phyloP scores from a whole-genome alignment of 2,113 vertebrate genomes.

The Hippopotamus amphibius region DNA sequence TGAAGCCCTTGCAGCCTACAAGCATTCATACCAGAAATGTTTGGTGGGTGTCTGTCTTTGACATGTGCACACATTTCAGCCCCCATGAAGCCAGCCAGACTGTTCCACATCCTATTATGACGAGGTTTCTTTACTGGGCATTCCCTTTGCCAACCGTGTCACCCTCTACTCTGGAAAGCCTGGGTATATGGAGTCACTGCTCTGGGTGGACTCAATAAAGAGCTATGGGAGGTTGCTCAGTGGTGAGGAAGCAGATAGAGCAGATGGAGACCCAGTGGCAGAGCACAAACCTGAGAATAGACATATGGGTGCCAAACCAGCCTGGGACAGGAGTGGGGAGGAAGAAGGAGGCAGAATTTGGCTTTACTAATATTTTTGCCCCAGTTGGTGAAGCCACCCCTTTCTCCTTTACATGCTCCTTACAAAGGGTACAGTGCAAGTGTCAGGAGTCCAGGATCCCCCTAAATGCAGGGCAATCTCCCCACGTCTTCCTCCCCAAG shows the following conservation, averaged over 20 bases:
- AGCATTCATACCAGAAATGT: background rate
- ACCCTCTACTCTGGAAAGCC: background rate
- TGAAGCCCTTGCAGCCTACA: background rate
- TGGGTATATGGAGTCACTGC: background rate
- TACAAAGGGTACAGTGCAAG: fast-evolving
- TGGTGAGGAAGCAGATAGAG: background rate
- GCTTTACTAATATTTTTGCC: background rate
- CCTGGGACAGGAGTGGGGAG: background rate
- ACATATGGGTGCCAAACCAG: background rate
- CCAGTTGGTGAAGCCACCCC: background rate
- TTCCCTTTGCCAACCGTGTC: background rate
- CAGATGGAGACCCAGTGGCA: background rate
- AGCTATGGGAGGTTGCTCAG: background rate
- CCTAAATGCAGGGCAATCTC: background rate
- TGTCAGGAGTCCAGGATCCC: background rate
- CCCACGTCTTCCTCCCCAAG: background rate
- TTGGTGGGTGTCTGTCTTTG: background rate
- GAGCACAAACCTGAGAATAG: background rate
- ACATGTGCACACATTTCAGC: background rate
- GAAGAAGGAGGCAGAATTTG: background rate
- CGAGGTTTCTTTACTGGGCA: background rate
- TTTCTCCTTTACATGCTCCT: background rate
- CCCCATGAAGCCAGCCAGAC: background rate
- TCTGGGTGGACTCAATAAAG: background rate
- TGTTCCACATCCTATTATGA: background rate